phyloP scores from a whole-genome alignment of 2,113 vertebrate species.

The Poicephalus gulielmi region DNA sequence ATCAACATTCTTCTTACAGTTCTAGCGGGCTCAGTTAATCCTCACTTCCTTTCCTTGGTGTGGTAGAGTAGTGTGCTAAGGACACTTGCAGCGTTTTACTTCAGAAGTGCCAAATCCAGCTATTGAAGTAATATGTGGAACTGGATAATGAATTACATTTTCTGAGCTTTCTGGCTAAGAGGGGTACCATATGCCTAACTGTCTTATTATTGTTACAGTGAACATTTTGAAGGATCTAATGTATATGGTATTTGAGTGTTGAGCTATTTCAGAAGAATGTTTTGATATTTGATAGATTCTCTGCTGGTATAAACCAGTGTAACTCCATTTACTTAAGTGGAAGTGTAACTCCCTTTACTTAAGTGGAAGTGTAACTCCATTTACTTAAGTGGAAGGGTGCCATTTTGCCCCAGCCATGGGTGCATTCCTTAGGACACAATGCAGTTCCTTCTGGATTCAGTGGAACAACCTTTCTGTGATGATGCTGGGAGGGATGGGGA shows the following conservation, averaged over 20 bases:
- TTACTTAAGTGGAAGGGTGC: not conserved
- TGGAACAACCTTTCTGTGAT: not conserved
- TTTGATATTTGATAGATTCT: constrained; percentile 6
- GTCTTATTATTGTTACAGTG: not conserved
- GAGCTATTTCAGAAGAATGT: not conserved
- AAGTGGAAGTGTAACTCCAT: not conserved
- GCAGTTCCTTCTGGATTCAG: not conserved
- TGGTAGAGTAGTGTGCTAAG: not conserved
- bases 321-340: not conserved
- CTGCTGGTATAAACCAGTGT: not conserved
- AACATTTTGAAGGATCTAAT: not conserved
- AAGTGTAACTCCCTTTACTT: not conserved
- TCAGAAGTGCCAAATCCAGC: not conserved
- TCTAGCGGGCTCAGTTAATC: constrained; percentile 20
- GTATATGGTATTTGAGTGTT: not conserved
- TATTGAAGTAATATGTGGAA: not conserved
- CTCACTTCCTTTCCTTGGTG: not conserved
- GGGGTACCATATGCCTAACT: not conserved
- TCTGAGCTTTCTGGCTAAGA: constrained; percentile 12
- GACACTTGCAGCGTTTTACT: not conserved
- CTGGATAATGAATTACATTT: not conserved
- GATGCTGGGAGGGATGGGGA: not conserved
- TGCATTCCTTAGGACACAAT: not conserved
- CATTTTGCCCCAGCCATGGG: not conserved
- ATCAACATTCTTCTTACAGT: not conserved